Base-by-base conservation (phyloP, 2,888 invertebrate species). In the Rhaphigaster nebulosa region DNA sequence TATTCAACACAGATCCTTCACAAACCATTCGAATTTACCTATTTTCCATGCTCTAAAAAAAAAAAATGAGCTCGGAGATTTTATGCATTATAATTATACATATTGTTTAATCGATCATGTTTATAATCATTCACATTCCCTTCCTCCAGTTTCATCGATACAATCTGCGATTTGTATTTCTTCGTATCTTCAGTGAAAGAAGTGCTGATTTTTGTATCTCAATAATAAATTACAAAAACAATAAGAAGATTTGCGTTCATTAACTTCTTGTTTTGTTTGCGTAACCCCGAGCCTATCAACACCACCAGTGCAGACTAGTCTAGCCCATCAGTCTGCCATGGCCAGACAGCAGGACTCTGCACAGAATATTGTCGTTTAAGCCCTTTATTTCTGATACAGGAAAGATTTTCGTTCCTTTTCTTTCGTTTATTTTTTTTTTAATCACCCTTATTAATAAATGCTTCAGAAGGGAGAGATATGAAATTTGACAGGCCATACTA, bases 281-380 rank as follows among this genome's bases (percentile, higher is more conserved):
- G 15, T 29, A 60, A n/a, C 60, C 15, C n/a, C 60, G 12, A 60
- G 12, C 4, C 15, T 65, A 2, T 15, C 13, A 29, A 29, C 15
- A 6, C 15, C 5, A 18, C n/a, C 15, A 18, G 29, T 18, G 29
- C 18, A 65, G 65, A 65, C 65, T 12, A 23, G 65, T 29, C 65
- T 18, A 29, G 65, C 65, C 65, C 65, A 65, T 65, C 65, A 65
- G 65, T 65, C 65, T 65, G 29, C 29, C 29, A 4, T 29, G 12
- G 29, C 65, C 65, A 65, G 65, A 65, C 65, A 65, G 65, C 65
- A 29, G 65, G 65, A 65, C 65, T 65, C 65, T 29, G 12, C 65
- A 18, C 13, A 65, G 65, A 0, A 5, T 29, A 23, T 12, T 29
- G 65, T 18, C 65, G 18, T 18, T 4, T 65, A 4, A 65, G 15